These are phyloP conservation scores for Hirtodrosophila confusa DNA, from an alignment of 2,888 invertebrate species.

Conservation along the genomic window DNA sequence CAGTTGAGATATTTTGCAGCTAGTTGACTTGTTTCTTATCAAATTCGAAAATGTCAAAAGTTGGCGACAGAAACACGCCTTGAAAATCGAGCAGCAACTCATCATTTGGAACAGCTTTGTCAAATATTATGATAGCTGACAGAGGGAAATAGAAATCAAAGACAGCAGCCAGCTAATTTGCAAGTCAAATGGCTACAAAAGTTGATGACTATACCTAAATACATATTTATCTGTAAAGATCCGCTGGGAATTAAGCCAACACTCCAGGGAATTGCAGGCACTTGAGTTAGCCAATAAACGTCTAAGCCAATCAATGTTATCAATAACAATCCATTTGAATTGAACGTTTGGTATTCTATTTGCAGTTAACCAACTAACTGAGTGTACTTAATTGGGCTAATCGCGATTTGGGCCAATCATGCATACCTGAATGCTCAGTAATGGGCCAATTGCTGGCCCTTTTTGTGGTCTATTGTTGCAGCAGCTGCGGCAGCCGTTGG, in stretches of 20 bases:
- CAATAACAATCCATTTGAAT: neutral
- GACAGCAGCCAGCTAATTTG: conserved; percentile 25
- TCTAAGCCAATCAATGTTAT: conserved; percentile 22
- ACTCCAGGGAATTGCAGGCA: conserved; percentile 6
- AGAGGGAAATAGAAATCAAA: conserved; percentile 20
- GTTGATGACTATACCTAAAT: neutral
- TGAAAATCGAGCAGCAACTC: conserved; percentile 14
- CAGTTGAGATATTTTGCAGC: conserved; percentile 9
- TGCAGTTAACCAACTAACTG: too few species aligned
- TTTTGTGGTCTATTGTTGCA: too few species aligned
- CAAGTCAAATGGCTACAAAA: conserved; percentile 24
- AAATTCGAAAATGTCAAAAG: conserved; percentile 41
- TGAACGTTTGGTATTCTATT: too few species aligned
- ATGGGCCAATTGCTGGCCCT: too few species aligned
- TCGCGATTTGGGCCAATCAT: too few species aligned
- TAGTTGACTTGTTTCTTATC: conserved; percentile 44
- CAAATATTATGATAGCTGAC: conserved; percentile 13
- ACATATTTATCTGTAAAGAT: conserved; percentile 7
- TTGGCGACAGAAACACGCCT: conserved; percentile 25
- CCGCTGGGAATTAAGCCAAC: neutral
- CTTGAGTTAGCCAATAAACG: conserved; percentile 14
- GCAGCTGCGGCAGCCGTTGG: neutral
- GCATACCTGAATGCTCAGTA: too few species aligned
- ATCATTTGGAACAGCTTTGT: conserved; percentile 13
- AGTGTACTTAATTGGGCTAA: too few species aligned